A percentile compares a stretch with the other conserved stretches of the same genome.
Conservation (phyloP, 2,888 invertebrate species). For the Drosophila heteroneura region DNA sequence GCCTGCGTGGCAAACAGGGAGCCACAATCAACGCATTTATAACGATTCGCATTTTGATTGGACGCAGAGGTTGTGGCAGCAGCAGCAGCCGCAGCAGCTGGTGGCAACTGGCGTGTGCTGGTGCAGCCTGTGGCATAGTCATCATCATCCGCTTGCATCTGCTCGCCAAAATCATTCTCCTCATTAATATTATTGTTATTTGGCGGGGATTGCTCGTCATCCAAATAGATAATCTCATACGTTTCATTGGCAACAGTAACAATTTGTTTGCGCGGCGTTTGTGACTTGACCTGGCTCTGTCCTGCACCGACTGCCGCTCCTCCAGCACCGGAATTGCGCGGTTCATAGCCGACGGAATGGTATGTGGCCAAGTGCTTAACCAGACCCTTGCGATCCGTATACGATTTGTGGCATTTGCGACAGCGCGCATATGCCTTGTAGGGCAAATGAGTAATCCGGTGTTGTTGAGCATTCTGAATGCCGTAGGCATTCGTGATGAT, state of each 20-base stretch:
- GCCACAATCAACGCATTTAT: slow-evolving; percentile 77
- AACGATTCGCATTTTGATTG: slow-evolving; percentile 44
- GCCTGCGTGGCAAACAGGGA: slow-evolving; percentile 65
- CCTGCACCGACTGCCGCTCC: neutral
- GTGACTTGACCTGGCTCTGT: slow-evolving; percentile 1
- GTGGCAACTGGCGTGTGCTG: slow-evolving; percentile 2
- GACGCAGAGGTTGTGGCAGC: neutral
- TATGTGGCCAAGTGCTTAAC: slow-evolving; percentile 79
- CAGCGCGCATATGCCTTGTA: slow-evolving; percentile 81
- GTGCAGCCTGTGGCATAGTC: slow-evolving; percentile 33
- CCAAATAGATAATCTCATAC: slow-evolving; percentile 80
- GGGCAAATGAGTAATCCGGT: slow-evolving; percentile 81
- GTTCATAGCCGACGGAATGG: slow-evolving; percentile 69
- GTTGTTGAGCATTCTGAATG: slow-evolving; percentile 83
- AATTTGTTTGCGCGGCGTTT: slow-evolving; percentile 74
- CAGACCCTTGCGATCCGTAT: slow-evolving; percentile 82
- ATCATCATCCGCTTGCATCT: slow-evolving; percentile 73
- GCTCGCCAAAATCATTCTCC: slow-evolving; percentile 73
- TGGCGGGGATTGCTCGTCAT: slow-evolving; percentile 57
- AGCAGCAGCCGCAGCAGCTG: neutral
- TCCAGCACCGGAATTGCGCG: slow-evolving; percentile 26
- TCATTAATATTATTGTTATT: slow-evolving; percentile 51
- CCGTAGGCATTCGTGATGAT: slow-evolving; percentile 83
- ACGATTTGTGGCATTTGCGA: slow-evolving; percentile 79
- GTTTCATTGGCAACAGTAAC: slow-evolving; percentile 78